Evolutionary conservation across 2,888 invertebrate genomes (phyloP).

Genomic region (Cantharis rustica): DNA sequence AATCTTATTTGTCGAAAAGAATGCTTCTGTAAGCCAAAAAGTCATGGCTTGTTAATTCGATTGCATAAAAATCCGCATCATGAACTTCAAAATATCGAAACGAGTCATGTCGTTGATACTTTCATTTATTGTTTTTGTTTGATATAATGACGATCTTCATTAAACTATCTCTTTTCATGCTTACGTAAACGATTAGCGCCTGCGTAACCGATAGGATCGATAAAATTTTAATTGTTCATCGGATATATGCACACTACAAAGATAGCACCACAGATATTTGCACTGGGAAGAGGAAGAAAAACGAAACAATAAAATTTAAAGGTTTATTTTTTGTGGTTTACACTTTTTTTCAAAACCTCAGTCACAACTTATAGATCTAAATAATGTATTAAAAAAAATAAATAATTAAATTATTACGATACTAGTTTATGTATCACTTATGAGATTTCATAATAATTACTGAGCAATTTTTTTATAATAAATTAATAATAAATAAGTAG

Average conservation of each 20-base stretch:
- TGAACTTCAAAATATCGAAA: not conserved
- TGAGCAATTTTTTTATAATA: conserved; percentile 14
- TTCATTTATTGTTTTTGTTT: conserved; percentile 2
- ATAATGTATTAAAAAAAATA: not conserved
- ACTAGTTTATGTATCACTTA: conserved; percentile 4
- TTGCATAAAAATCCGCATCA: not conserved
- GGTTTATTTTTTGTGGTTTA: not conserved
- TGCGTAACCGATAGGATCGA: conserved; percentile 10
- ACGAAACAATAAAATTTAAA: not conserved
- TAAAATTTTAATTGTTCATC: conserved; percentile 3
- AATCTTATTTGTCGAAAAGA: too few species aligned
- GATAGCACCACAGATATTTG: not conserved
- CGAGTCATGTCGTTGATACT: not conserved
- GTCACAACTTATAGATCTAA: not conserved
- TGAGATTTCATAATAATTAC: conserved; percentile 13
- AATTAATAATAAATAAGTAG: conserved; percentile 15
- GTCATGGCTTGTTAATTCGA: not conserved
- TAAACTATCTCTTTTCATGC: not conserved
- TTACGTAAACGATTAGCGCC: not conserved
- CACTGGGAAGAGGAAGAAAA: not conserved
- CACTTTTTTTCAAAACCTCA: not conserved
- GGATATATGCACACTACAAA: not conserved
- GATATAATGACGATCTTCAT: not conserved
- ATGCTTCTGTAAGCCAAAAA: not conserved
- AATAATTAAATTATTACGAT: conserved; percentile 7